Conservation (phyloP, 2,888 invertebrate genomes). For the Actias luna region DNA sequence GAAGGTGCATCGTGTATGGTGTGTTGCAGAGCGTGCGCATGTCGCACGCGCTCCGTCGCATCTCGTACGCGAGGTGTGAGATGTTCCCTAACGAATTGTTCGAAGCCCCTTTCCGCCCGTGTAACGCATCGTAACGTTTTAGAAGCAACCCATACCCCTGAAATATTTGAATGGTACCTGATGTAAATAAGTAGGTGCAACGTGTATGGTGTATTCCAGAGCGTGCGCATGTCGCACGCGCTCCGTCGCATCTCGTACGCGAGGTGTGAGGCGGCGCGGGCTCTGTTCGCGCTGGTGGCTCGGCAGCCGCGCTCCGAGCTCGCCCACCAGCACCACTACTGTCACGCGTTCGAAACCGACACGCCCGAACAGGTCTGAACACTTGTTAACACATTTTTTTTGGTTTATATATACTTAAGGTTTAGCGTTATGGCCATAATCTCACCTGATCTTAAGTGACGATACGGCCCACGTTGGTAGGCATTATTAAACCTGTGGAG, state of each 20-base stretch:
- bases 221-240: slow-evolving; percentile 92
- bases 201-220: slow-evolving; percentile 66
- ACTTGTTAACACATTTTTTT: too few species aligned
- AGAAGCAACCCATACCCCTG: too few species aligned
- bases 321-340: slow-evolving; percentile 90
- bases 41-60: slow-evolving; percentile 91
- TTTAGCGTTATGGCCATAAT: too few species aligned
- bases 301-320: slow-evolving; percentile 77
- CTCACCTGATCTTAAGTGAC: too few species aligned
- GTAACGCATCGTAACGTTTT: too few species aligned
- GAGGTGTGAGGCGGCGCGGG: slow-evolving; percentile 90
- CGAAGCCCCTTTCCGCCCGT: too few species aligned
- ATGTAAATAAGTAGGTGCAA: not conserved
- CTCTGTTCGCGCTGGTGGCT: slow-evolving; percentile 89
- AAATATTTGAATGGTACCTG: too few species aligned
- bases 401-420: too few species aligned
- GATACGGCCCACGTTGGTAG: too few species aligned
- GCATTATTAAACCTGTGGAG: too few species aligned
- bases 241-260: slow-evolving; percentile 92
- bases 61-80: slow-evolving; percentile 93
- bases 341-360: slow-evolving; percentile 90
- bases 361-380: slow-evolving; percentile 64
- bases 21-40: slow-evolving; percentile 87
- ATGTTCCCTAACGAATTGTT: too few species aligned
- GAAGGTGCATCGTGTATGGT: not conserved